These are phyloP conservation scores for Plusia festucae DNA, from an alignment of 2,888 invertebrate genomes.

Conservation along the genomic window DNA sequence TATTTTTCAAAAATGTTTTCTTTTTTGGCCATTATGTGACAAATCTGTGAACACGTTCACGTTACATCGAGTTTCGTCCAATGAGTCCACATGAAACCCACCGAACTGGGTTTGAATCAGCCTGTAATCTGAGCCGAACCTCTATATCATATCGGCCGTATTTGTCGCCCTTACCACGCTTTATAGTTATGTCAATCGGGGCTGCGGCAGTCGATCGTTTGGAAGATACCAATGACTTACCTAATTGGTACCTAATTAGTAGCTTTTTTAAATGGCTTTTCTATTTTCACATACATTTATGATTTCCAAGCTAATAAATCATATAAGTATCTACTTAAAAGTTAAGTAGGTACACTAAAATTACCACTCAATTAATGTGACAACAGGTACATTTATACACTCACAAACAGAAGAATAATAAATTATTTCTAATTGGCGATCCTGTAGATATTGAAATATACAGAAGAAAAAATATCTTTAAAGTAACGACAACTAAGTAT, in stretches of 20 bases:
- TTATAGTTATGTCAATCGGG: neutral
- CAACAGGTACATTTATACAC: no score
- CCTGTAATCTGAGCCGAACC: conserved; percentile 62
- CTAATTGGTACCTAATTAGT: neutral
- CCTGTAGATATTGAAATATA: no score
- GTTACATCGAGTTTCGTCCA: conserved; percentile 62
- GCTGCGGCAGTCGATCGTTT: neutral
- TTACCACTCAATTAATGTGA: no score
- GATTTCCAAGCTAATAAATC: no score
- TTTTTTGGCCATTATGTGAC: conserved; percentile 50
- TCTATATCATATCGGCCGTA: conserved; percentile 59
- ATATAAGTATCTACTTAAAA: no score
- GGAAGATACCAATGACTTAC: neutral
- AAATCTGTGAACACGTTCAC: conserved; percentile 50
- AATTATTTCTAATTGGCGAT: no score
- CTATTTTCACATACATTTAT: no score
- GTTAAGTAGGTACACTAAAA: no score
- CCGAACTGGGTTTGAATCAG: conserved; percentile 57
- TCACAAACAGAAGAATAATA: no score
- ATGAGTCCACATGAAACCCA: conserved; percentile 61
- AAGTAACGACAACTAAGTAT: no score
- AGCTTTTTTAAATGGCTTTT: neutral
- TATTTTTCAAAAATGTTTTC: conserved; percentile 20
- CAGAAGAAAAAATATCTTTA: no score
- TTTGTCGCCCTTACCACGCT: conserved; percentile 52